Evolutionary conservation across 2,797 vertebrate genomes (phyloP).

Genomic region (Huso huso): DNA sequence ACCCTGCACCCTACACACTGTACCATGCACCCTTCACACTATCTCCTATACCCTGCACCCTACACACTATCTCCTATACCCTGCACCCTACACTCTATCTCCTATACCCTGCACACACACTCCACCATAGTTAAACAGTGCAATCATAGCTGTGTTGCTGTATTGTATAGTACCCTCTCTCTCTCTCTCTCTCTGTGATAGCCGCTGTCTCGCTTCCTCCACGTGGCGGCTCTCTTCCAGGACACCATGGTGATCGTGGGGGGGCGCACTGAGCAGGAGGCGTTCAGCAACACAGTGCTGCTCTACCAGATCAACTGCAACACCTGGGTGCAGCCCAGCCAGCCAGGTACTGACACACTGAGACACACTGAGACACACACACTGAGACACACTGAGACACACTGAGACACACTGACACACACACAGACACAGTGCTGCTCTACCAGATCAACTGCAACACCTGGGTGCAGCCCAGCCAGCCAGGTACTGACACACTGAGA

Average conservation of each 20-base stretch:
- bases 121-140: background rate
- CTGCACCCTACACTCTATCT: background rate
- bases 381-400: no score
- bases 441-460: conserved; percentile 89
- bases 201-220: conserved; percentile 81
- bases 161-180: background rate
- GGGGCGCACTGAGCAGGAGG: conserved; percentile 71
- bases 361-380: no score
- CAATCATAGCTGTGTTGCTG: background rate
- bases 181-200: conserved; percentile 27
- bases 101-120: background rate
- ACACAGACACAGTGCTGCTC: conserved; percentile 54
- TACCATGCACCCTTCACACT: conserved; percentile 18
- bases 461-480: conserved; percentile 67
- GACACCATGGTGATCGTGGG: conserved; percentile 88
- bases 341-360: conserved; percentile 46
- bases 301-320: conserved; percentile 91
- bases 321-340: conserved; percentile 69
- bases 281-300: conserved; percentile 76
- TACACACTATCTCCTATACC: no score
- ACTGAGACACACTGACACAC: no score
- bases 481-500: conserved; percentile 43
- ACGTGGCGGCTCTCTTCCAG: conserved; percentile 71
- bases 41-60: background rate
- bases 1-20: no score